These are phyloP conservation scores for Eublepharis macularius DNA, from an alignment of 2,113 vertebrate species.

Conservation along the genomic window DNA sequence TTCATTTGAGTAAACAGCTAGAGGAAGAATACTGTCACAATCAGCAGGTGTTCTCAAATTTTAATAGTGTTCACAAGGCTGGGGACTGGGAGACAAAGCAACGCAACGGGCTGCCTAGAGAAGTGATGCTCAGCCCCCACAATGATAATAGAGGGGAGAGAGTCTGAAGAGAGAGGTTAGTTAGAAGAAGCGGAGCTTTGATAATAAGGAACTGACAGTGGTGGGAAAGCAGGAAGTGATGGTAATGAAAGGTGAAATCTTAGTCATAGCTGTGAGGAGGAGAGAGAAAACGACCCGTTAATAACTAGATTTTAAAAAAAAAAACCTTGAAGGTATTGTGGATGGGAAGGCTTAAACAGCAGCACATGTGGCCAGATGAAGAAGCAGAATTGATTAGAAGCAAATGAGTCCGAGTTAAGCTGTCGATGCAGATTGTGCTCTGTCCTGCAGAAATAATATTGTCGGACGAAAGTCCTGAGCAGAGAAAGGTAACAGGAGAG, in stretches of 20 bases:
- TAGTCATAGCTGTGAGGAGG: constrained; percentile 10
- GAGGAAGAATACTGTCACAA: background rate
- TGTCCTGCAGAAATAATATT: accelerated
- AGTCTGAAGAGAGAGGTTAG: background rate
- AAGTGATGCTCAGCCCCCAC: background rate
- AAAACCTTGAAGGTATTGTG: background rate
- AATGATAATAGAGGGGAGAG: background rate
- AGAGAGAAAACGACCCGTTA: constrained; percentile 38
- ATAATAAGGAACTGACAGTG: constrained; percentile 26
- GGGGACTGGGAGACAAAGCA: background rate
- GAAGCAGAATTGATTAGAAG: constrained; percentile 21
- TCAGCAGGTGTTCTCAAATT: background rate
- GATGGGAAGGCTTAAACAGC: accelerated
- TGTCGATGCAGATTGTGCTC: background rate
- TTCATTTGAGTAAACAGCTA: background rate
- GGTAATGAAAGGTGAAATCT: constrained; percentile 67
- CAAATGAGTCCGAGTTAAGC: background rate
- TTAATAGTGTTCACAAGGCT: background rate
- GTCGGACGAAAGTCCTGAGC: background rate
- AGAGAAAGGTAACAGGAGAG: background rate
- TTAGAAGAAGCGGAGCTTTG: constrained; percentile 42
- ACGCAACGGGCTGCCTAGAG: background rate
- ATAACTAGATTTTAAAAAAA: constrained; percentile 26
- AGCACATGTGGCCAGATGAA: background rate
- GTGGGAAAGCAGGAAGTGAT: constrained; percentile 45